Evolutionary conservation across 2,113 vertebrate species (phyloP).

Genomic region (Murina feae): DNA sequence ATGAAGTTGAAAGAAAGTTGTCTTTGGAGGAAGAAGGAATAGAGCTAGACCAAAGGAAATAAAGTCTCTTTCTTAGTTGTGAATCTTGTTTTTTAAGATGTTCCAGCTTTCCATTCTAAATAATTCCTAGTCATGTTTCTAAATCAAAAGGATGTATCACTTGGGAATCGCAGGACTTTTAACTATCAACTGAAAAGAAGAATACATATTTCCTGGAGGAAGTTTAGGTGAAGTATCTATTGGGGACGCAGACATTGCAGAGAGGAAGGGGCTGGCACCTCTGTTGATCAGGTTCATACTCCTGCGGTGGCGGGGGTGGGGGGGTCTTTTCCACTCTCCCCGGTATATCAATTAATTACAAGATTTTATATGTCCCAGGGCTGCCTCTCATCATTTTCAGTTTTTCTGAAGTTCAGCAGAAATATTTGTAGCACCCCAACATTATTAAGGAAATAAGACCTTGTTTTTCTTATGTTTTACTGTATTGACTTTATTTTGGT

Average conservation of each 20-base stretch:
- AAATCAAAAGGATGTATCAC: background rate
- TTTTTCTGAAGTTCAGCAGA: background rate
- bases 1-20: background rate
- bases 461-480: conserved; percentile 15
- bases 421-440: background rate
- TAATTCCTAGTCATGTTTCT: conserved; percentile 15
- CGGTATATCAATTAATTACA: background rate
- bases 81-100: conserved; percentile 25
- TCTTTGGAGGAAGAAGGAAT: background rate
- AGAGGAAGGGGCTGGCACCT: background rate
- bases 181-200: conserved; percentile 12
- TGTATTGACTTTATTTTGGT: conserved; percentile 10
- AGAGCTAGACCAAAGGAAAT: background rate
- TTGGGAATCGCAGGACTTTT: background rate
- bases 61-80: conserved; percentile 31
- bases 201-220: background rate
- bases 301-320: background rate
- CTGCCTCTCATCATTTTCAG: background rate
- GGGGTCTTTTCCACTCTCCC: too few relatives aligned
- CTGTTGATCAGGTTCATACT: background rate
- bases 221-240: background rate
- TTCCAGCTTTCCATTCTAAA: conserved; percentile 33
- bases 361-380: background rate
- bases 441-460: background rate
- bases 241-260: background rate